Conservation (phyloP, 2,113 vertebrate genomes). For the Sorex araneus region DNA sequence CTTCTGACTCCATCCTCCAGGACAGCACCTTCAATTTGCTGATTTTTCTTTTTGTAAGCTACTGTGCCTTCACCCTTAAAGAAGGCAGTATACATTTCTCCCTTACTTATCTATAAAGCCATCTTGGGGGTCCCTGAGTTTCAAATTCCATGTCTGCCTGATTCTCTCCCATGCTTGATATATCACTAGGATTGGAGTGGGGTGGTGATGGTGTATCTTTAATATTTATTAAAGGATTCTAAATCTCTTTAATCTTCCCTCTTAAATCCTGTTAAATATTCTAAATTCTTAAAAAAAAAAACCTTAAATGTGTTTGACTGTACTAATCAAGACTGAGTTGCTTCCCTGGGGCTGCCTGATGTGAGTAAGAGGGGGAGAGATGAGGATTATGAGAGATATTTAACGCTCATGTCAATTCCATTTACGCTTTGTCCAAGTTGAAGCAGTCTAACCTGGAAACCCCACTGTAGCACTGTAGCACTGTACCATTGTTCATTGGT, state of each 20-base stretch:
- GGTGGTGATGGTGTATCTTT: conserved; percentile 79
- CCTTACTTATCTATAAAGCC: conserved; percentile 35
- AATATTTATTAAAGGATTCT: conserved; percentile 88
- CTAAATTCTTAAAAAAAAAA: conserved; percentile 80
- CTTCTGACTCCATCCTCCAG: background rate
- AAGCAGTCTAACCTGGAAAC: background rate
- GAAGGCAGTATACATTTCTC: conserved; percentile 78
- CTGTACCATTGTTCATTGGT: too few relatives aligned
- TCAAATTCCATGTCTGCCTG: conserved; percentile 63
- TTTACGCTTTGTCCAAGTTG: conserved; percentile 27
- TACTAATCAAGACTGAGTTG: conserved; percentile 77
- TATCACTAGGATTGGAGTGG: conserved; percentile 75
- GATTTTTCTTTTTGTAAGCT: background rate
- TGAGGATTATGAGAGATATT: background rate
- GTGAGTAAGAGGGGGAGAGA: background rate
- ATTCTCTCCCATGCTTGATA: conserved; percentile 63
- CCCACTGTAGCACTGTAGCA: too few relatives aligned
- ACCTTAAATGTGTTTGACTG: conserved; percentile 88
- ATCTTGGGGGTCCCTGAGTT: conserved; percentile 75
- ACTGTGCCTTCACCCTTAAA: background rate
- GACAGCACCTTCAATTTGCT: background rate
- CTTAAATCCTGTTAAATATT: conserved; percentile 88
- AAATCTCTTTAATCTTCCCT: conserved; percentile 87
- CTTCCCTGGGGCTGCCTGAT: background rate
- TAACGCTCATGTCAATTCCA: conserved; percentile 12